Evolutionary conservation across 2,113 vertebrate species (phyloP), one percentile per base, ranked within the genome.

Genomic region (Myotis yumanensis): DNA sequence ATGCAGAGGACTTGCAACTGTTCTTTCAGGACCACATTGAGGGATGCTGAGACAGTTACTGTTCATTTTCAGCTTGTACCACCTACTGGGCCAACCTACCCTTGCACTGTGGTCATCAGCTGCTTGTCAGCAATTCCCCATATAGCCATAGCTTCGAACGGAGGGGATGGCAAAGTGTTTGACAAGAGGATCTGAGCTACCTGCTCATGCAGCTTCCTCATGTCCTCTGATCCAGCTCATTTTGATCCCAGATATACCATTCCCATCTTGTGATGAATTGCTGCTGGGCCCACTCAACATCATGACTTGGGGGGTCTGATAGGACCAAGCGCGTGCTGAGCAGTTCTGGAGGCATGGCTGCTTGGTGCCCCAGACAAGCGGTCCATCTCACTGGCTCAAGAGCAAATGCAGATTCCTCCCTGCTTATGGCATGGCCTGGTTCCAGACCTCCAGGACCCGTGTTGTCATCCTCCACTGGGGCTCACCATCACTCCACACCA

Each of bases 401-500:
- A 71, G 52, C 17, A 69, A 30, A 7, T 2, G 5, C 35, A 22
- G 5, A 54, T 54, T 76, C 25, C 48, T 77, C 17, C 32, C 23
- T 48, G 43, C 14, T 2, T 18, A 0, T 6, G 64, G 35, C 9
- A 3, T 25, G 59, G 35, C 28, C 32, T 10, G 8, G 12, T 30
- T 72, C 11, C 25, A 35, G 52, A 17, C 20, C 3, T 10, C 37
- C 10, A 32, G 25, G 15, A 52, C 5, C n/a, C n/a, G 17, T 32
- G 37, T 11, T 16, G 22, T 16, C 23, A 11, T 30, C 28, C 32
- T 30, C 28, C 35, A 1, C 25, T 69, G 62, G 16, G 25, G n/a
- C 20, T 35, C 72, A 32, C 28, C 2, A 5, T 8, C 10, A n/a
- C 4, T 10, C 7, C 8, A 52, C 0, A 0, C 5, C 30, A 11